Evolutionary conservation across 2,113 vertebrate species (phyloP), one percentile per base, ranked within the genome.

Genomic region (Sialia sialis): DNA sequence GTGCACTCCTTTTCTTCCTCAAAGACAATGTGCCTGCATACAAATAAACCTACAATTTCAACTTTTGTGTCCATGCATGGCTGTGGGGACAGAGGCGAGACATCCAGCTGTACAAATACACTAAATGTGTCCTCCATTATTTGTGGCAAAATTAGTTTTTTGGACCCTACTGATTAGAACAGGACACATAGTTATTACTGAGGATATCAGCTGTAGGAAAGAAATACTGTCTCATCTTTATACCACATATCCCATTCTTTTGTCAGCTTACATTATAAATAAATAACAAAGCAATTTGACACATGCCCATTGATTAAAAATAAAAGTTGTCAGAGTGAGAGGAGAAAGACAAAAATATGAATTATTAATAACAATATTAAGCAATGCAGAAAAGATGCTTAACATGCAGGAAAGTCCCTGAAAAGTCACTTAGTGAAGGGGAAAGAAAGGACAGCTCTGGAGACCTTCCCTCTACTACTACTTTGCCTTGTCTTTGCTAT

Each of bases 321-420:
- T 98, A 98, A 98, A 98, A 98, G 97, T 98, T 98, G 97, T 98
- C 97, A 97, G 96, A 98, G 97, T 97, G 96, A 97, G 95, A 97
- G 91, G 94, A 97, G 96, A 97, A 97, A 98, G 97, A 97, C 96
- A 97, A 98, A 98, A 98, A 97, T 97, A 98, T 98, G 97, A 98
- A 98, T 98, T 98, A 98, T 98, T 98, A 98, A 98, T 98, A 97
- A 97, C 95, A 96, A 97, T 97, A 97, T 98, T 98, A 98, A 98
- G 95, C 94, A 97, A 96, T 96, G 97, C 95, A 98, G 96, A 98
- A 97, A 97, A 96, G 87, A 97, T 97, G 92, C 94, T 95, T 97
- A 97, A 97, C 95, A 96, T 97, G 96, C 97, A 98, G 95, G 94
- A 94, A 97, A 96, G 96, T 95, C 91, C 95, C 95, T 96, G 96